A percentile compares a stretch with the other conserved stretches of the same genome.
These are phyloP conservation scores for Vireo altiloquus DNA, from an alignment of 2,113 vertebrate genomes.

Conservation along the genomic window DNA sequence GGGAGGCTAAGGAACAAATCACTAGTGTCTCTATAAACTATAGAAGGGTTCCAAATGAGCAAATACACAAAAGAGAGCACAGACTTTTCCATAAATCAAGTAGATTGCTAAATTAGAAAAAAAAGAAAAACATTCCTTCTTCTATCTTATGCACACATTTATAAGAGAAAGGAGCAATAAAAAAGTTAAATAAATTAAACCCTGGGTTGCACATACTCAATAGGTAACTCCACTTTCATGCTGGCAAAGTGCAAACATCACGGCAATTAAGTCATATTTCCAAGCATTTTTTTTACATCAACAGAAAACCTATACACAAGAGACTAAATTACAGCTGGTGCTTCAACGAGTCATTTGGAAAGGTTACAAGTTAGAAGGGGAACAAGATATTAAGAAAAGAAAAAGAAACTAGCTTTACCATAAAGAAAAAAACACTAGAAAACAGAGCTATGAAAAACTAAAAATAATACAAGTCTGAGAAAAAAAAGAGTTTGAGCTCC, in stretches of 20 bases:
- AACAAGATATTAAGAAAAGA: constrained; percentile 28
- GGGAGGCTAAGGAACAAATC: constrained; percentile 72
- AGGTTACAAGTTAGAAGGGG: constrained; percentile 60
- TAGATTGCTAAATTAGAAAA: constrained; percentile 55
- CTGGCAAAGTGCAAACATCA: constrained; percentile 48
- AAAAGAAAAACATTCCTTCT: neutral
- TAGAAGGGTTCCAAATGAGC: constrained; percentile 70
- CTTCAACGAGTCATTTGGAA: constrained; percentile 35
- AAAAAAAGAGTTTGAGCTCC: neutral
- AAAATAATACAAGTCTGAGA: neutral
- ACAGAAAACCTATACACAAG: constrained; percentile 38
- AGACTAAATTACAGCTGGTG: constrained; percentile 59
- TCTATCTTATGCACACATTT: constrained; percentile 12
- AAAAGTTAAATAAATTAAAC: constrained; percentile 54
- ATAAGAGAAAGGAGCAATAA: constrained; percentile 14
- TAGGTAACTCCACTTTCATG: constrained; percentile 28
- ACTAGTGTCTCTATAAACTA: constrained; percentile 68
- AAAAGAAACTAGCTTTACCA: constrained; percentile 21
- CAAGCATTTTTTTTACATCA: constrained; percentile 36
- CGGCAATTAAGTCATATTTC: constrained; percentile 61
- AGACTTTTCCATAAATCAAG: constrained; percentile 69
- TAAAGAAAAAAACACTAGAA: neutral
- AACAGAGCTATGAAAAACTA: neutral
- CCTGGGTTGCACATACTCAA: constrained; percentile 8
- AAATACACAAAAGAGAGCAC: constrained; percentile 58